Conservation (phyloP, 2,888 invertebrate species). For the Falcaria lacertinaria region DNA sequence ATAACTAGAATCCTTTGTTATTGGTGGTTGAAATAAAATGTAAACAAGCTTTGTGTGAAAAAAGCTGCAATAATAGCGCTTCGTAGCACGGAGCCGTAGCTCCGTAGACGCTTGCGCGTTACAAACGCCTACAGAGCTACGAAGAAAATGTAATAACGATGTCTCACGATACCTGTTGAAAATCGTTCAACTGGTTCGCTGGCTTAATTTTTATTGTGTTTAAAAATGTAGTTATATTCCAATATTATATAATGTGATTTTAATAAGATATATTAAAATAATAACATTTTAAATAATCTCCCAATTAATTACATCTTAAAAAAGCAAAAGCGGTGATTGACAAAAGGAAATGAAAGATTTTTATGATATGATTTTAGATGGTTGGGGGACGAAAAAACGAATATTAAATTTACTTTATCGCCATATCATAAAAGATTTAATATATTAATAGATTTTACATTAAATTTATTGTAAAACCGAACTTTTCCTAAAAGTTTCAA, state of each 20-base stretch:
- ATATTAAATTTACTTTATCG: no score
- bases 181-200: conserved; percentile 6
- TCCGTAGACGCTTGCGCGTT: conserved; percentile 71
- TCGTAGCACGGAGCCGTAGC: conserved; percentile 47
- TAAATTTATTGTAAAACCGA: no score
- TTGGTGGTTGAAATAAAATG: conserved; percentile 13
- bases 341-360: not conserved
- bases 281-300: no score
- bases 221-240: conserved; percentile 17
- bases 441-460: no score
- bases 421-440: no score
- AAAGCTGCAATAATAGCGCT: conserved; percentile 32
- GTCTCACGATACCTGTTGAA: conserved; percentile 49
- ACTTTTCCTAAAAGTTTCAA: no score
- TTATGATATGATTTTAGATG: not conserved
- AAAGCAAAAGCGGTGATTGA: no score
- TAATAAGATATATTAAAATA: no score
- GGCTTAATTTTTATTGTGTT: conserved; percentile 16
- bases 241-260: no score
- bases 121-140: conserved; percentile 48
- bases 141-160: conserved; percentile 27
- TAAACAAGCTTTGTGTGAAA: conserved; percentile 27
- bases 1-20: not conserved
- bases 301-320: no score
- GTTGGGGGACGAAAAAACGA: no score